These are phyloP conservation scores for Heliconius melpomene DNA, from an alignment of 1,140 invertebrate species.

Conservation along the genomic window DNA sequence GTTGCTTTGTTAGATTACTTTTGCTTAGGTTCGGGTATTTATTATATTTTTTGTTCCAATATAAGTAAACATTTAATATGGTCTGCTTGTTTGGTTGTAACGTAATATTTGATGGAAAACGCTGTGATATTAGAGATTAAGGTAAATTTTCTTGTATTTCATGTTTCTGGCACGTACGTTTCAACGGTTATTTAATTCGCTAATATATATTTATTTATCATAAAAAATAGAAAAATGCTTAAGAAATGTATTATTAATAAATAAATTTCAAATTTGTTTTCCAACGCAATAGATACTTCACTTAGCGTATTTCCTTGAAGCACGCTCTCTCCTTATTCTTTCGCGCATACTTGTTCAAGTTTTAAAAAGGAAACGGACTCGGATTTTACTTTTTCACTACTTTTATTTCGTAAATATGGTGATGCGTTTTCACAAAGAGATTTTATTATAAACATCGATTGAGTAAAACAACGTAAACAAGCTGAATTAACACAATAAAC, in stretches of 20 bases:
- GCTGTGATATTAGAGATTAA: background rate
- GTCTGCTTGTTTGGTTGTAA: too few species aligned
- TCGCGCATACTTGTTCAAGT: conserved; percentile 5
- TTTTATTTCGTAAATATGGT: background rate
- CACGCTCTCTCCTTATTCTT: conserved; percentile 13
- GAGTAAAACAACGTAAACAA: background rate
- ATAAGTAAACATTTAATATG: too few species aligned
- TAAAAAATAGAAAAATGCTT: background rate
- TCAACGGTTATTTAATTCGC: too few species aligned
- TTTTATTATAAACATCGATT: background rate
- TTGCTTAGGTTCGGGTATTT: conserved; percentile 15
- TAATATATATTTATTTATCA: background rate
- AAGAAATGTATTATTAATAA: background rate
- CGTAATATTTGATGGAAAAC: too few species aligned
- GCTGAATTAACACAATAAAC: background rate
- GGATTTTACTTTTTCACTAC: background rate
- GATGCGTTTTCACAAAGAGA: background rate
- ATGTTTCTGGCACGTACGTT: background rate
- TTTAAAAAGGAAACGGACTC: conserved; percentile 5
- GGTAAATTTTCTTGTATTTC: background rate
- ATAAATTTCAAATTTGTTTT: background rate
- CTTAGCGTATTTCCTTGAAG: conserved; percentile 10
- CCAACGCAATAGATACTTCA: background rate
- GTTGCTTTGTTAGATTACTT: conserved; percentile 66
- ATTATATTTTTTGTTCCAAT: background rate